Conservation (phyloP, 1,140 invertebrate genomes). For the Rhagoletis zephyria region DNA sequence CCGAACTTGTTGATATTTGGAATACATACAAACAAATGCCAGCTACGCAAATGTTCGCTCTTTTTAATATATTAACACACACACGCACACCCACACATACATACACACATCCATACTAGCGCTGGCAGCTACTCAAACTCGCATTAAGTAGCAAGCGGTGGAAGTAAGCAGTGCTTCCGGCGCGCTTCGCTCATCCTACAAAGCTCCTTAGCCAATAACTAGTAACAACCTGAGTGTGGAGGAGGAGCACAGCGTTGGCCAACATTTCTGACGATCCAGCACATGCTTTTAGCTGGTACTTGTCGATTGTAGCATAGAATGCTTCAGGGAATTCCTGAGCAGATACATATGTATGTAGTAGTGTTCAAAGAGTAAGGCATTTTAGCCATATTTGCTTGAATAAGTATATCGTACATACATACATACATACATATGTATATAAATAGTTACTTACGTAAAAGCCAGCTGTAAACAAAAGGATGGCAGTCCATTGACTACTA, state of each 20-base stretch:
- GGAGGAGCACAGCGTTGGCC: not conserved
- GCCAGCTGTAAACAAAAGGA: too few relatives aligned
- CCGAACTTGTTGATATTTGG: constrained; percentile 43
- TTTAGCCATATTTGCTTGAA: too few relatives aligned
- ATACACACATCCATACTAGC: not conserved
- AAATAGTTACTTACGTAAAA: too few relatives aligned
- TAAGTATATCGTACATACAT: not conserved
- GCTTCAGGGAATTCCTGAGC: not conserved
- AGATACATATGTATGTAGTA: too few relatives aligned
- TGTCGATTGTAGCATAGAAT: not conserved
- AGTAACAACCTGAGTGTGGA: not conserved
- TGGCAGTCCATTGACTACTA: not conserved
- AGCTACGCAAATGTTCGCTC: not conserved
- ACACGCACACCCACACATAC: not conserved
- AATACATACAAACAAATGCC: not conserved
- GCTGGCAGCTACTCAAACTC: not conserved
- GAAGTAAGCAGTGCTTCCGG: constrained; percentile 23
- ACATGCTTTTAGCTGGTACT: not conserved
- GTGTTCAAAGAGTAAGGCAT: not conserved
- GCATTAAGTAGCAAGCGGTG: not conserved
- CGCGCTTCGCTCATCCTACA: constrained; percentile 5
- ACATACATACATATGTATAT: not conserved
- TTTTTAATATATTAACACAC: not conserved
- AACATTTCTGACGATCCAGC: not conserved
- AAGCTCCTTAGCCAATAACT: not conserved